Percentiles rank a stretch among this genome's conserved stretches.
phyloP scores from a whole-genome alignment of 2,113 vertebrate species.

The Sander vitreus region DNA sequence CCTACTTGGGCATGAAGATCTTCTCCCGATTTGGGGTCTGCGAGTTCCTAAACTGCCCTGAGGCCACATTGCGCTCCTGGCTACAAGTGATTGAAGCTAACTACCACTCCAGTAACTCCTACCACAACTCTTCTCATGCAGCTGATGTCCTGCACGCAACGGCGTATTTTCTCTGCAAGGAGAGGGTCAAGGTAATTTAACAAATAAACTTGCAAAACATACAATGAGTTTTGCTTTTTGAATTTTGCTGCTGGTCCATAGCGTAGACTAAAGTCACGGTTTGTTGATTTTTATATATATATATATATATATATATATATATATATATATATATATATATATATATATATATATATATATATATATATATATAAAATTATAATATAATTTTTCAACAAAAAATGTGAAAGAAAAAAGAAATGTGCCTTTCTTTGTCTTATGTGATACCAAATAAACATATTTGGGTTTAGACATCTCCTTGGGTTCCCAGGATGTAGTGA shows the following conservation, averaged over 20 bases:
- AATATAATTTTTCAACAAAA: too few species aligned
- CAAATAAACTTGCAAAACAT: background rate
- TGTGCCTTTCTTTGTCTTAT: background rate
- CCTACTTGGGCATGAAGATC: conserved; percentile 94
- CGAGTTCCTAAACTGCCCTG: conserved; percentile 93
- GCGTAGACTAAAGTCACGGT: background rate
- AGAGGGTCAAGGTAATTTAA: conserved; percentile 91
- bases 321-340: too few species aligned
- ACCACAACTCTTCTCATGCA: conserved; percentile 96
- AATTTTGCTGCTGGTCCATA: background rate
- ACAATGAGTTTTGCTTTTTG: background rate
- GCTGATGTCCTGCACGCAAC: conserved; percentile 97
- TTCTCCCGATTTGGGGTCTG: conserved; percentile 95
- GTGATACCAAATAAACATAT: background rate
- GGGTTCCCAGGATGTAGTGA: background rate
- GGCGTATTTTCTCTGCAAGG: conserved; percentile 94
- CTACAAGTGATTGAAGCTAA: conserved; percentile 94
- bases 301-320: too few species aligned
- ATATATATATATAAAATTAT: too few species aligned
- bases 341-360: too few species aligned
- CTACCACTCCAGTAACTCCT: conserved; percentile 95
- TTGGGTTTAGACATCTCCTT: background rate
- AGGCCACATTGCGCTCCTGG: conserved; percentile 93
- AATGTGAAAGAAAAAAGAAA: background rate
- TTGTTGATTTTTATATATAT: too few species aligned